These are phyloP conservation scores for Leptestheria dahalacensis DNA, from an alignment of 1,140 invertebrate genomes.

Conservation along the genomic window DNA sequence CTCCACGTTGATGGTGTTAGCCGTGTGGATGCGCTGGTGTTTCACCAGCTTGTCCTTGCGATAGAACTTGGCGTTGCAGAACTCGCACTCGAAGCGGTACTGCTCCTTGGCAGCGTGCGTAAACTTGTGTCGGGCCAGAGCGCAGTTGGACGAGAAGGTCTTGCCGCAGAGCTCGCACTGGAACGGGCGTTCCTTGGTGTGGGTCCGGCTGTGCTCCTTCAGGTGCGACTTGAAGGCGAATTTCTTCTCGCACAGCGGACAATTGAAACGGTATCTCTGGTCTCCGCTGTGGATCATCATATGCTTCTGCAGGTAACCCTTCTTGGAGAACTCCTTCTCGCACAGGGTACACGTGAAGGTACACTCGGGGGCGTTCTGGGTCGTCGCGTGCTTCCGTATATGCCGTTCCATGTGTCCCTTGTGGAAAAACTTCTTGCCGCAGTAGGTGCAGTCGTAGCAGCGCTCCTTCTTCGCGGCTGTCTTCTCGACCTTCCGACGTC, in stretches of 20 bases:
- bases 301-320: constrained; percentile 3
- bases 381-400: constrained; percentile 26
- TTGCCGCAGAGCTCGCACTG: constrained; percentile 28
- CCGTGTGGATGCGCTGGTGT: background rate
- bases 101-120: background rate
- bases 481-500: background rate
- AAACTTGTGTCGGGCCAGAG: background rate
- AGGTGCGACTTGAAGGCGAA: constrained; percentile 30
- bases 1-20: background rate
- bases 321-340: constrained; percentile 3
- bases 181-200: constrained; percentile 27
- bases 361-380: background rate
- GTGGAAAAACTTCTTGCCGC: constrained; percentile 61
- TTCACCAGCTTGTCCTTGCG: background rate
- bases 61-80: background rate
- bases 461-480: constrained; percentile 40
- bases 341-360: constrained; percentile 1
- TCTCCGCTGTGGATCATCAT: constrained; percentile 1
- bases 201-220: constrained; percentile 25
- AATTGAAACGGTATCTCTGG: constrained; percentile 11
- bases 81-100: background rate
- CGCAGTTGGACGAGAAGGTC: constrained; percentile 21
- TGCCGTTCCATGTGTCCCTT: constrained; percentile 53
- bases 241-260: constrained; percentile 25
- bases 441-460: constrained; percentile 56